Base-by-base conservation (phyloP, 2,888 invertebrate species). In the Pterostichus madidus region DNA sequence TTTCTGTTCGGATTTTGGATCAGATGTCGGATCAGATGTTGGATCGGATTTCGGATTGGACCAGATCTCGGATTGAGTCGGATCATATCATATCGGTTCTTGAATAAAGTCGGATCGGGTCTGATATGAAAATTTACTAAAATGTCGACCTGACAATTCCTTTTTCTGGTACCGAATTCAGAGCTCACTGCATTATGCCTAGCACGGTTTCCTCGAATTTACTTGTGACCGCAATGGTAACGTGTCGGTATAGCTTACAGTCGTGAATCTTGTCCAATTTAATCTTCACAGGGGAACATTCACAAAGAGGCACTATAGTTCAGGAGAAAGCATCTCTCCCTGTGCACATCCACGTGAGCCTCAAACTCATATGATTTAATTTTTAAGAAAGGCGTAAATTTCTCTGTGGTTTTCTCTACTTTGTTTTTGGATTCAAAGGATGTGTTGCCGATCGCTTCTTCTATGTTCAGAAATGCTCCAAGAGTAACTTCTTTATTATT, bases 401-500 rank as follows among this genome's bases (percentile, higher is more conserved):
- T 10, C 1, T 17, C 5, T 59, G 15, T 17, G 17, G n/a, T n/a
- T 24, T 49, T 49, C 49, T 49, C 13, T 3, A 84, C 84, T 0
- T 61, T 24, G 0, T 56, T 13, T n/a, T 86, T 84, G 0, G 85
- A 64, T 5, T 64, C 44, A 52, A 83, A 83, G 1, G 83, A 59
- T 2, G 84, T 83, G 31, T 85, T 85, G 64, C 84, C 85, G 64
- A 87, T 86, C 2, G 86, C 86, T 8, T 86, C 86, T 56, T 86
- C 85, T 24, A 86, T 85, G 32, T 86, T 86, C 0, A 85, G 44
- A 56, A 87, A 86, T 64, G 53, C 53, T 53, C 53, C 53, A 4
- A 53, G 17, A 15, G 53, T 15, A 53, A 53, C 17, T 61, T 61
- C 31, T n/a, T 32, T 17, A 24, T 24, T 59, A 8, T 2, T 17